Evolutionary conservation across 2,797 vertebrate species (phyloP).

Genomic region (Poeciliopsis gracilis): DNA sequence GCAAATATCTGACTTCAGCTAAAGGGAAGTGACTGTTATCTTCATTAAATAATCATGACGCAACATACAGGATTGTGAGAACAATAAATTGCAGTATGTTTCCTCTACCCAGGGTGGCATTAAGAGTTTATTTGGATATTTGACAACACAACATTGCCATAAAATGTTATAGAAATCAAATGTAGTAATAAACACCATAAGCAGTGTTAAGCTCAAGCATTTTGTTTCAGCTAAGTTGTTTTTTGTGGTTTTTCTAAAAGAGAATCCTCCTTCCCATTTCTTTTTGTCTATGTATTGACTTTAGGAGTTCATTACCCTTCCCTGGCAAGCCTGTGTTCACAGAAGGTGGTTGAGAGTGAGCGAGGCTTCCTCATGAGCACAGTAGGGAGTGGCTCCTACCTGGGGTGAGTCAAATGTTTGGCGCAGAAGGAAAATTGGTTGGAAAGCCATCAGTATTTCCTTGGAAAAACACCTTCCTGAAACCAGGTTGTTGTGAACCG

Average conservation of each 20-base stretch:
- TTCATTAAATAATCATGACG: not conserved
- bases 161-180: not conserved
- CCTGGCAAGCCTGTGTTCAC: constrained; percentile 92
- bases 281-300: constrained; percentile 15
- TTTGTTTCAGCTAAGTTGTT: not conserved
- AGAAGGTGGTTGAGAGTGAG: constrained; percentile 90
- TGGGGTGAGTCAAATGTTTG: constrained; percentile 86
- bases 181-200: not conserved
- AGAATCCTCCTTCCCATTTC: not conserved
- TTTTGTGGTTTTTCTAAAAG: not conserved
- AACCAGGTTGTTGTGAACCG: not conserved
- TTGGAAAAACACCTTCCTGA: not conserved
- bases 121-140: not conserved
- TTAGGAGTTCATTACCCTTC: constrained; percentile 94
- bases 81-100: constrained; percentile 3
- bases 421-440: constrained; percentile 12
- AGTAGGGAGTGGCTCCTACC: constrained; percentile 92
- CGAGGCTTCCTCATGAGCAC: constrained; percentile 94
- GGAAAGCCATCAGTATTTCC: constrained; percentile 1
- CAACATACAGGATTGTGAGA: not conserved
- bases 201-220: not conserved
- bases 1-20: not conserved
- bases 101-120: not conserved
- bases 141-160: not conserved
- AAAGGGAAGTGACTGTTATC: not conserved